phyloP scores from a whole-genome alignment of 2,797 vertebrate species.

The Pogoniulus pusillus region DNA sequence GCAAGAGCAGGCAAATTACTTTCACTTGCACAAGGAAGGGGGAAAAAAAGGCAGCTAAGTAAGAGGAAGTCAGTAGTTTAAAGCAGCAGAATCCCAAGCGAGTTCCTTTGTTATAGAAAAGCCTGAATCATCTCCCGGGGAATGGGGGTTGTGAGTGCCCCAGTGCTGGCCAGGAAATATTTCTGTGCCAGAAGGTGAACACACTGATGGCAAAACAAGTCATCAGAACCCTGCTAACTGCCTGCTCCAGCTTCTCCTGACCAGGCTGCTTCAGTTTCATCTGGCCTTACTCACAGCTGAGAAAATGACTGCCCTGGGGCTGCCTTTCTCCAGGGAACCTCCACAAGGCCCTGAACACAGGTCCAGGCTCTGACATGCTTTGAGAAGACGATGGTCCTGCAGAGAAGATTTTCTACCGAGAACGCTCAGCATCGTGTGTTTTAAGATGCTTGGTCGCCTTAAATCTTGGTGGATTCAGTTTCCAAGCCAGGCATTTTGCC shows the following conservation, averaged over 20 bases:
- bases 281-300: background rate
- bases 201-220: background rate
- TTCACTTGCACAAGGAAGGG: background rate
- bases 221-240: background rate
- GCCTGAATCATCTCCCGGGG: background rate
- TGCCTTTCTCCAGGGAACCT: background rate
- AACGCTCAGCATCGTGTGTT: background rate
- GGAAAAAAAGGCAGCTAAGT: background rate
- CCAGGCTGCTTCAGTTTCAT: background rate
- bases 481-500: background rate
- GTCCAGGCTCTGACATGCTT: background rate
- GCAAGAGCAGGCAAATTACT: background rate
- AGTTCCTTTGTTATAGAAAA: background rate
- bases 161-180: background rate
- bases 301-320: background rate
- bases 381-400: background rate
- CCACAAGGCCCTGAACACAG: accelerated
- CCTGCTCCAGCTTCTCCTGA: background rate
- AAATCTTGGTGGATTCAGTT: background rate
- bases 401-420: background rate
- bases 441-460: background rate
- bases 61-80: constrained; percentile 16
- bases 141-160: background rate
- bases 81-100: background rate
- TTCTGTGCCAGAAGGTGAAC: background rate